Base-by-base conservation (phyloP, 2,113 vertebrate species). In the Climacteris rufus region DNA sequence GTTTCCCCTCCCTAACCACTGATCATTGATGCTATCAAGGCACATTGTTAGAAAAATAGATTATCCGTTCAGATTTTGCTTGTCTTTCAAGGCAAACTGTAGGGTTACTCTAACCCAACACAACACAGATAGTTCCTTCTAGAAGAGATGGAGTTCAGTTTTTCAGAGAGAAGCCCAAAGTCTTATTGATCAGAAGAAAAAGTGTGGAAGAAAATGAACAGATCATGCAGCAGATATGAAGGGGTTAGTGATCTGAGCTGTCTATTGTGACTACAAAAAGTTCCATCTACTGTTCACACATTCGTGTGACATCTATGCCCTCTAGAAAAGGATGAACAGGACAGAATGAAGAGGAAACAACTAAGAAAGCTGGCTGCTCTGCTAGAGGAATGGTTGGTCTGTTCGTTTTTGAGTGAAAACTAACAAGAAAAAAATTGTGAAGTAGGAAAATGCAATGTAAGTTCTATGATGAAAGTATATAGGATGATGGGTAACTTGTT, bases 241-340 rank as follows among this genome's bases (percentile, higher is more conserved):
- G 31, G 1, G 3, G 19, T 57, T 13, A 14, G 56, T 40, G 52
- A 50, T 25, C 72, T 37, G 57, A 77, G 30, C 31, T 28, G 16
- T 35, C 45, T 50, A 0, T 28, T 0, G 1, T 20, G 57, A 30
- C 35, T 53, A 18, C 27, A 21, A 0, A 0, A 12, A 31, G 47
- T 61, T 83, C 56, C 28, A 30, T 74, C 45, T 65, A 18, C 25
- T 76, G 6, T 49, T 63, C 49, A 50, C 7, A 1, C 3, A 35
- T 4, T 72, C 6, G 20, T 53, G 20, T 50, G 66, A 59, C 56
- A 78, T 53, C 20, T 59, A 6, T 33, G 50, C 19, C 2, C 1
- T 30, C 28, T 40, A 35, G 12, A 40, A 91, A 83, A 37, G 53
- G 44, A 63, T 15, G 20, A 45, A 61, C 4, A 28, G 10, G 20